Evolutionary conservation across 1,140 invertebrate species (phyloP), one percentile per base, ranked within the genome.

Genomic region (Stegodyphus mimosarum): DNA sequence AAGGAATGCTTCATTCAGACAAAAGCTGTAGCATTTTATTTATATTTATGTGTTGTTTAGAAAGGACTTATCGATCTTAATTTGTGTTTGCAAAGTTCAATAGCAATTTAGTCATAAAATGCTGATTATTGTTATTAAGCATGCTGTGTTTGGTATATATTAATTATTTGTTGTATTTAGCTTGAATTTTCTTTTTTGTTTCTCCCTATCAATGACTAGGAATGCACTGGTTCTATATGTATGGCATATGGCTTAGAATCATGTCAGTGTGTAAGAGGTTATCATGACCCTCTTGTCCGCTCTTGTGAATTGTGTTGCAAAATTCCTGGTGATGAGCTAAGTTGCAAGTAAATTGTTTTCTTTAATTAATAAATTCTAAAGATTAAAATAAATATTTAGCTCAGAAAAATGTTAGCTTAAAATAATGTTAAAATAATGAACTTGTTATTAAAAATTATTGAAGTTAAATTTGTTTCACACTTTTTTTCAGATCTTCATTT

Each of bases 201-300:
- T 67, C 2, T 67, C 18, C 18, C 7, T 67, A n/a, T 33, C 33
- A 33, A 33, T 67, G 17, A 17, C 6, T 87, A 95, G 94, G 95
- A 97, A 90, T 98, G 97, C 89, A 96, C 95, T 0, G 96, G 96
- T 0, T 97, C 96, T 60, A 96, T 98, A 88, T 98, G 97, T 90
- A 91, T 96, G 86, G 95, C 95, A 6, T 98, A 98, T 90, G 96
- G 96, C 48, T 92, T 99, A 90, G 96, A 98, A 91, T 98, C 97
- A 13, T 99, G 98, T 90, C 98, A 99, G 90, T 97, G 96, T 91
- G 92, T 95, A 88, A 67, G 90, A 64, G 93, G 94, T 86, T 92
- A 93, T 6, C 92, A 93, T 70, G 96, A 97, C 90, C 93, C 94
- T 85, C 92, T 94, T 48, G 96, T 95, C 10, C 96, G 96, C 89